Base-by-base conservation (phyloP, 2,888 invertebrate species). In the Saturnia japonica region DNA sequence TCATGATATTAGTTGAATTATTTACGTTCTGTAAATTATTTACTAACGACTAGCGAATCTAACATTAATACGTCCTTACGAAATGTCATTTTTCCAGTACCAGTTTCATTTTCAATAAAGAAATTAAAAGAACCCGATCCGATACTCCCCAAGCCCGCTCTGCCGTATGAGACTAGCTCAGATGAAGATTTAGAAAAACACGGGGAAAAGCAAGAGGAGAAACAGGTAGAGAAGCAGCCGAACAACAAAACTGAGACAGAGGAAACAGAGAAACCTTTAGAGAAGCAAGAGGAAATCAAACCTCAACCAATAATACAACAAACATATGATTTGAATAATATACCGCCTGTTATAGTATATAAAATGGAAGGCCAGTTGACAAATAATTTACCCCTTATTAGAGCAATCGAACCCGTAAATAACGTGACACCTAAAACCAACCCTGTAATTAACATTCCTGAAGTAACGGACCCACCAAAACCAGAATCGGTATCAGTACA, bases 21-120 rank as follows among this genome's bases (percentile, higher is more conserved):
- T 34, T 34, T 34, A 6, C 45, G 12, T 12, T 47, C 2, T 1
- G 16, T 47, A 47, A 19, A 19, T 7, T 19, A 19, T 47, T 47
- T 45, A 45, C 12, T 16, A 45, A 43, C 43, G 9, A 11, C 16
- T 2, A 6, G 19, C 47, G 7, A n/a, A 1, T 22, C n/a, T 8
- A 22, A 22, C 22, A 47, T 47, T 19, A 47, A 16, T 9, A 51
- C 8, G 8, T 51, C 9, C n/a, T n/a, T 22, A 54, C 11, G 22
- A 54, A 9, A 22, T 22, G 19, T 22, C 9, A 22, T 19, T 8
- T 54, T 68, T 70, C 34, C 87, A 96, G 96, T 95, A 14, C 96
- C 97, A 0, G 97, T 98, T 0, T 96, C 97, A 72, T 98, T 98
- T 86, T 98, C 97, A 0, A 97, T 98, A 62, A 97, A 96, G 82